Conservation (phyloP, 2,113 vertebrate genomes). For the Coturnix japonica region DNA sequence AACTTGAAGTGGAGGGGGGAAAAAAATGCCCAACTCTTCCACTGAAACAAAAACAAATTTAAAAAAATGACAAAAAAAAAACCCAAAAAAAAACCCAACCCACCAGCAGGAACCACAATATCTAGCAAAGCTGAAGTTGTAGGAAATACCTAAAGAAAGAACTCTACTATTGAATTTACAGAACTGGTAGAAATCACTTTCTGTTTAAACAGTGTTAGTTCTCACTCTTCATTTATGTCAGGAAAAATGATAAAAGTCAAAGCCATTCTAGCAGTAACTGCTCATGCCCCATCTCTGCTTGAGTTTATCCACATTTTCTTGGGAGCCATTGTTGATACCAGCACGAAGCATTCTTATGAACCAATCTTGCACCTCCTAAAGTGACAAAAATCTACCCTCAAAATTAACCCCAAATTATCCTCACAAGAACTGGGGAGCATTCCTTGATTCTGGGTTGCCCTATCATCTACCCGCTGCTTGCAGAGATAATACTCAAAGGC, state of each 20-base stretch:
- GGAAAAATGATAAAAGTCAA: background rate
- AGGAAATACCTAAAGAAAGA: background rate
- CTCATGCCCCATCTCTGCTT: constrained; percentile 42
- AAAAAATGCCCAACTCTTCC: background rate
- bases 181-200: background rate
- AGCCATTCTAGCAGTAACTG: background rate
- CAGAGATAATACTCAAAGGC: background rate
- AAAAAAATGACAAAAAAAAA: no score
- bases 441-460: constrained; percentile 16
- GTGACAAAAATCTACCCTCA: constrained; percentile 17
- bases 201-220: background rate
- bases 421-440: background rate
- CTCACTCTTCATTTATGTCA: background rate
- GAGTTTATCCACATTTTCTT: constrained; percentile 29
- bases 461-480: background rate
- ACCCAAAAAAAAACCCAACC: background rate
- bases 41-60: no score
- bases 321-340: constrained; percentile 27
- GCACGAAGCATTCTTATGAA: background rate
- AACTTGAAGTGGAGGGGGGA: background rate
- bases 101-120: background rate
- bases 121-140: background rate
- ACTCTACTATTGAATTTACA: background rate
- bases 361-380: background rate
- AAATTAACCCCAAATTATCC: constrained; percentile 44